Base-by-base conservation (phyloP, 2,113 vertebrate genomes). In the Pteropus alecto region DNA sequence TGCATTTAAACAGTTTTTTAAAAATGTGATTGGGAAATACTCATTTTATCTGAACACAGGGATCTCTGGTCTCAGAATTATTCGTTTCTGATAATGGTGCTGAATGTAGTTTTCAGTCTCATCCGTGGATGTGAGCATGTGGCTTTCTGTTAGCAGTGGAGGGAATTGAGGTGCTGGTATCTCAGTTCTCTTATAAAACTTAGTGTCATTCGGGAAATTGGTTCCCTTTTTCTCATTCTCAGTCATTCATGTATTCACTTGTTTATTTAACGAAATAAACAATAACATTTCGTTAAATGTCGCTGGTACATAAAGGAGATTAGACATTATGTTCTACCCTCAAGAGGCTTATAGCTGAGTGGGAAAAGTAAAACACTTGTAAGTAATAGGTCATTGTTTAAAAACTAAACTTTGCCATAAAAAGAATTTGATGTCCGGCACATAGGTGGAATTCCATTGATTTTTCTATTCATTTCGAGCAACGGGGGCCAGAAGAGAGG, bases 21-120 rank as follows among this genome's bases (percentile, higher is more conserved):
- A n/a, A 81, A 51, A 51, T 48, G 33, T 24, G 48, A 43, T 28
- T 88, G 67, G 48, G 35, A 95, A 93, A 87, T 63, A 51, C 38
- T 6, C 4, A 12, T 65, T 91, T 85, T 86, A 16, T 24, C 71
- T 28, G 26, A 18, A 85, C 28, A 71, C n/a, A 22, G 58, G n/a
- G 78, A 68, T 24, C 8, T 74, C 67, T 67, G 41, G 65, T 60
- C 35, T 81, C 24, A 0, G 24, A 71, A 76, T 67, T 33, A 11
- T 13, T 28, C 2, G 28, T 46, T 84, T 19, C n/a, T 43, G 13
- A 1, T 38, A 19, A 19, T 15, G n/a, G 11, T 68, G 35, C 33
- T 6, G 24, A 60, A 70, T 70, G 63, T 30, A 0, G 18, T 18
- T 87, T 78, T 48, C 21, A 35, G 0, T 30, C 43, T 24, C 12